phyloP scores from a whole-genome alignment of 1,140 invertebrate species.

The Diachasma alloeum region DNA sequence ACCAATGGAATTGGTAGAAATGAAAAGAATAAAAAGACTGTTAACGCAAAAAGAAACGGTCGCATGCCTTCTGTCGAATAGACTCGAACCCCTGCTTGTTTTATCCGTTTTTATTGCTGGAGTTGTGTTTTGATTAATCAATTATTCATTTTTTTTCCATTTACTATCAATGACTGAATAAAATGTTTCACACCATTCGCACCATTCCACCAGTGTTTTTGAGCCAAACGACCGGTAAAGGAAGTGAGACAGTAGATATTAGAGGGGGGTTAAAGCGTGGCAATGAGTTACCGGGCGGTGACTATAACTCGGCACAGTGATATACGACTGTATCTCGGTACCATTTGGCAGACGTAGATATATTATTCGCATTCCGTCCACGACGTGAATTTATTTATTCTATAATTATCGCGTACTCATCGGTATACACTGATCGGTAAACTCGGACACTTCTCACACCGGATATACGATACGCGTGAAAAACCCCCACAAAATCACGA shows the following conservation, averaged over 20 bases:
- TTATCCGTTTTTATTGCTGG: not conserved
- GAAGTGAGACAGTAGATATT: conserved; percentile 24
- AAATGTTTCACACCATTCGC: conserved; percentile 42
- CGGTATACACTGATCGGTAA: conserved; percentile 51
- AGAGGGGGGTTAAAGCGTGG: conserved; percentile 39
- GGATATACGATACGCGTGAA: not conserved
- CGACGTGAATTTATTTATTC: conserved; percentile 66
- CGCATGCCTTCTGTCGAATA: too few relatives aligned
- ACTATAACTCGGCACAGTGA: conserved; percentile 63
- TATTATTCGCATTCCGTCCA: conserved; percentile 63
- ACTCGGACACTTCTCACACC: conserved; percentile 23
- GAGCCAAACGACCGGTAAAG: conserved; percentile 49
- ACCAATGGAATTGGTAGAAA: too few relatives aligned
- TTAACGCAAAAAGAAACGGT: too few relatives aligned
- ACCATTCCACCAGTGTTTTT: conserved; percentile 53
- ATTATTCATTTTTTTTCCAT: conserved; percentile 32
- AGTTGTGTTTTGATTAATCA: not conserved
- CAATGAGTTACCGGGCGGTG: conserved; percentile 63
- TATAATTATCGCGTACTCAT: conserved; percentile 63
- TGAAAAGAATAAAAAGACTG: too few relatives aligned
- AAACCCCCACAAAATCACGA: not conserved
- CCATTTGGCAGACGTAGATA: conserved; percentile 67
- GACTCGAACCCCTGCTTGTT: too few relatives aligned
- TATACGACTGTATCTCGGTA: conserved; percentile 65
- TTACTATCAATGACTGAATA: conserved; percentile 33